Evolutionary conservation across 2,113 vertebrate species (phyloP).

Genomic region (Myodes glareolus): DNA sequence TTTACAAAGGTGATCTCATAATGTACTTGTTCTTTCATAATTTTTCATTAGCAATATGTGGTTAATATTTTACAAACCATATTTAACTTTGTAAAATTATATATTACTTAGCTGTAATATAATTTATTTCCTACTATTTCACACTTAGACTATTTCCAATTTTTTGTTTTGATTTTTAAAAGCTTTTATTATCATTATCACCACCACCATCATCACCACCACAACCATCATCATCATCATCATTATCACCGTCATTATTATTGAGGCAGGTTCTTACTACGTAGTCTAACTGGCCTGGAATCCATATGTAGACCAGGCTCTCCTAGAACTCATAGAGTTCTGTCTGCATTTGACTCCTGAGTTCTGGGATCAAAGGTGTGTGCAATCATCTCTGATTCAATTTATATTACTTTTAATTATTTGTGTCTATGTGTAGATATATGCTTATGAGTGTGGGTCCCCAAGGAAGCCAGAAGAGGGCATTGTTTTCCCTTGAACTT

Average conservation of each 20-base stretch:
- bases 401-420: not conserved
- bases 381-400: not conserved
- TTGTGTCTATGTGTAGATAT: not conserved
- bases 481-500: not conserved
- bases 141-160: not conserved
- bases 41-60: slow-evolving; percentile 21
- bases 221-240: not conserved
- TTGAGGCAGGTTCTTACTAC: not conserved
- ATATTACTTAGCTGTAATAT: not conserved
- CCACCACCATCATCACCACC: not conserved
- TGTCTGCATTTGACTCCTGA: not conserved
- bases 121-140: not conserved
- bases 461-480: not conserved
- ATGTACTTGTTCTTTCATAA: not conserved
- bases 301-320: not conserved
- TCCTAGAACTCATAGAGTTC: too few relatives aligned
- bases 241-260: not conserved
- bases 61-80: not conserved
- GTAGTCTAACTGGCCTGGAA: not conserved
- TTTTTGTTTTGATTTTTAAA: not conserved
- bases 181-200: not conserved
- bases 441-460: not conserved
- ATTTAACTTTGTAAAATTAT: not conserved
- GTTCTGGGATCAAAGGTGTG: not conserved
- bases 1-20: slow-evolving; percentile 46